A percentile compares a stretch with the other conserved stretches of the same genome.
phyloP scores from a whole-genome alignment of 2,113 vertebrate genomes.

The Progne subis region DNA sequence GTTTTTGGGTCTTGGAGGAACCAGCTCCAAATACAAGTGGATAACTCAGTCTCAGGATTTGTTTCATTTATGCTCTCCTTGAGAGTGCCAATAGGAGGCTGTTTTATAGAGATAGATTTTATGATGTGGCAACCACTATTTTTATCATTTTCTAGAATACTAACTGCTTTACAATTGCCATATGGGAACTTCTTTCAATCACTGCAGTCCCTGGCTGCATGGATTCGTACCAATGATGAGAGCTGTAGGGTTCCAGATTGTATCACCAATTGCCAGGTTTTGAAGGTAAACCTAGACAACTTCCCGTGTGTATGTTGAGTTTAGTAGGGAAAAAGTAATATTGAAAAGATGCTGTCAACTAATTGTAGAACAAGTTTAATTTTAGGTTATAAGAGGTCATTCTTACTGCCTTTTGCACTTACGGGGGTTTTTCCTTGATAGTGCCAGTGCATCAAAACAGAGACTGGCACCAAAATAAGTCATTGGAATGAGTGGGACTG shows the following conservation, averaged over 20 bases:
- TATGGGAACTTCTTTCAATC: not conserved
- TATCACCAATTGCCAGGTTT: not conserved
- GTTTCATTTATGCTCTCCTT: not conserved
- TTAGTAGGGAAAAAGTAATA: not conserved
- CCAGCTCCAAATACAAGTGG: not conserved
- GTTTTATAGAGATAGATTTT: not conserved
- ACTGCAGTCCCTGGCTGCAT: not conserved
- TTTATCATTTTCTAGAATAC: not conserved
- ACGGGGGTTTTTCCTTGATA: not conserved
- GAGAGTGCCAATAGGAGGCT: not conserved
- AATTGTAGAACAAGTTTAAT: not conserved
- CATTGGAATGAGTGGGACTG: not conserved
- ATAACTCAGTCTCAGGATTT: not conserved
- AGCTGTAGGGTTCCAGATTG: not conserved
- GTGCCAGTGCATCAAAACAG: not conserved
- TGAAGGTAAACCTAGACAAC: not conserved
- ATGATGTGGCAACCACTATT: not conserved
- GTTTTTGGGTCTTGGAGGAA: not conserved
- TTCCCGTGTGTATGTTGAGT: not conserved
- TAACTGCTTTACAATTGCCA: not conserved
- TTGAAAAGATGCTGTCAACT: not conserved
- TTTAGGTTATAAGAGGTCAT: not conserved
- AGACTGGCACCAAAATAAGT: not conserved
- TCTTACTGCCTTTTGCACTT: not conserved
- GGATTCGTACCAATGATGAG: not conserved